phyloP scores from a whole-genome alignment of 35 echinoderm and acorn worm genomes.

The Ophioderma brevispina region DNA sequence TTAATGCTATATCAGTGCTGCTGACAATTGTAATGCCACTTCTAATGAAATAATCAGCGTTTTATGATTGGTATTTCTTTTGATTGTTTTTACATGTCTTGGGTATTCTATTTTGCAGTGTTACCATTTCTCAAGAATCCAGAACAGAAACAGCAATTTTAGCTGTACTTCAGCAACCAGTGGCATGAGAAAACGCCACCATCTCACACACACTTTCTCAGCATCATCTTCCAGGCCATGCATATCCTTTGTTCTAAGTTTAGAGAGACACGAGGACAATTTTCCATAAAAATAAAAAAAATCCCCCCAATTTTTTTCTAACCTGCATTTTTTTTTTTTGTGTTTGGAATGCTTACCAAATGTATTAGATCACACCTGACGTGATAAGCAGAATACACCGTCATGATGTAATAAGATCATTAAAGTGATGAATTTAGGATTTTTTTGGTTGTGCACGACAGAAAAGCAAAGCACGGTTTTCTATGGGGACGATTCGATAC shows the following conservation, averaged over 20 bases:
- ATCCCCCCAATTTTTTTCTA: too few species aligned
- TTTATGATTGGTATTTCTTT: too few species aligned
- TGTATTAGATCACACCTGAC: too few species aligned
- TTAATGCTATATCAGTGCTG: too few species aligned
- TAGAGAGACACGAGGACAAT: too few species aligned
- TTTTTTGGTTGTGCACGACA: too few species aligned
- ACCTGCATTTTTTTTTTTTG: neutral
- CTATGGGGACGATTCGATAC: too few species aligned
- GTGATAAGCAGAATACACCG: neutral
- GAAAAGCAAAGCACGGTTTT: too few species aligned
- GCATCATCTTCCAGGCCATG: slow-evolving; percentile 98
- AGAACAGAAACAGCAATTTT: slow-evolving; percentile 82
- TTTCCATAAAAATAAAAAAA: neutral
- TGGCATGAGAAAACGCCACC: slow-evolving; percentile 92
- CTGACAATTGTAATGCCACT: too few species aligned
- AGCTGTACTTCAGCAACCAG: slow-evolving; percentile 89
- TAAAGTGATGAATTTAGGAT: too few species aligned
- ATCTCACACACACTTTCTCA: slow-evolving; percentile 97
- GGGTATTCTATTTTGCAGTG: slow-evolving; percentile 40
- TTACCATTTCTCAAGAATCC: slow-evolving; percentile 92
- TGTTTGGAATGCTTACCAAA: neutral
- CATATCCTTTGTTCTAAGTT: slow-evolving; percentile 91
- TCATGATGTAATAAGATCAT: neutral
- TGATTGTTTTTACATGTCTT: too few species aligned
- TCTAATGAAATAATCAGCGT: too few species aligned